These are phyloP conservation scores for Poeciliopsis retropinna DNA, from an alignment of 2,113 vertebrate species.

Conservation along the genomic window DNA sequence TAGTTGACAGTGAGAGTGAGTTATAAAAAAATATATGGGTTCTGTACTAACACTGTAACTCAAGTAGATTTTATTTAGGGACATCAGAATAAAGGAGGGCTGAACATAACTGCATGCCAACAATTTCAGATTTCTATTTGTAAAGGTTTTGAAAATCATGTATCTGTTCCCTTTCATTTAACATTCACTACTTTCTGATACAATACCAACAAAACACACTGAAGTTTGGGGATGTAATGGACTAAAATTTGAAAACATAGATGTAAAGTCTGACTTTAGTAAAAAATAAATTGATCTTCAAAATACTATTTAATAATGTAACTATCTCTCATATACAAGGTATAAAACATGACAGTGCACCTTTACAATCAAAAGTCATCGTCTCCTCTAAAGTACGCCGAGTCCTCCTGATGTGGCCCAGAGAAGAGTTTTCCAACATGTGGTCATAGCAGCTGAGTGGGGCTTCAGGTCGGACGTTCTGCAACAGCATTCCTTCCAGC, in stretches of 20 bases:
- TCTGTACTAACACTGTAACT: neutral
- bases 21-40: neutral
- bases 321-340: neutral
- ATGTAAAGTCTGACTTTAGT: neutral
- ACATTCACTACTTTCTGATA: neutral
- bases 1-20: neutral
- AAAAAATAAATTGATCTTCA: neutral
- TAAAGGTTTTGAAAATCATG: too few species aligned
- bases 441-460: conserved; percentile 47
- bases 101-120: neutral
- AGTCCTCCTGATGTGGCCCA: conserved; percentile 15
- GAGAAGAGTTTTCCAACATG: conserved; percentile 29
- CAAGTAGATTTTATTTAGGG: neutral
- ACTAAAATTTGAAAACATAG: neutral
- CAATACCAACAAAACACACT: neutral
- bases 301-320: neutral
- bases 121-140: too few species aligned
- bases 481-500: conserved; percentile 52
- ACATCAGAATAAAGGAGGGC: neutral
- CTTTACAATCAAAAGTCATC: conserved; percentile 6
- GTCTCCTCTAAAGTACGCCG: conserved; percentile 15
- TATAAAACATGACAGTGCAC: neutral
- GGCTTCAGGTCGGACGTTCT: conserved; percentile 22
- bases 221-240: neutral
- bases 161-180: neutral